Conservation (phyloP, 2,888 invertebrate species). For the Eupithecia dodoneata region DNA sequence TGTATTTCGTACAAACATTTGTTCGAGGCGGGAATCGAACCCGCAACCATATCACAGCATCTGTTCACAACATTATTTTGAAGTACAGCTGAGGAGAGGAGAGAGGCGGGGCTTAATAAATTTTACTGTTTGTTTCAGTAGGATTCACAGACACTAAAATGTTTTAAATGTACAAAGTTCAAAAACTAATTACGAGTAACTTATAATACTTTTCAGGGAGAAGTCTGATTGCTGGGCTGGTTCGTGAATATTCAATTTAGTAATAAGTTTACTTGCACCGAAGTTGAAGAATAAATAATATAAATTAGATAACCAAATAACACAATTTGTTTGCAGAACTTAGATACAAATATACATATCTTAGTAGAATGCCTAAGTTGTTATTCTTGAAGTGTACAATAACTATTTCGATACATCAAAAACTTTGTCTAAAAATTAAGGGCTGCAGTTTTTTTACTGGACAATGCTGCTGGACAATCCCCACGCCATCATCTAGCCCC, state of each 20-base stretch:
- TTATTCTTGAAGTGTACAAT: no score
- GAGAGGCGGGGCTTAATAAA: not conserved
- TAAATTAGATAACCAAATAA: constrained; percentile 40
- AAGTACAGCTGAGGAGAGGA: no score
- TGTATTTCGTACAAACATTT: no score
- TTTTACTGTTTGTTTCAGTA: not conserved
- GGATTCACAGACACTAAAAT: constrained; percentile 13
- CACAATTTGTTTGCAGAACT: constrained; percentile 13
- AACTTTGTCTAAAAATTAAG: no score
- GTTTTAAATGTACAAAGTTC: constrained; percentile 36
- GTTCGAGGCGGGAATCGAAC: no score
- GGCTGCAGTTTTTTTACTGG: no score
- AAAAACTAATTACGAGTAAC: constrained; percentile 36
- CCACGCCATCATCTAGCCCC: no score
- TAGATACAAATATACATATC: not conserved
- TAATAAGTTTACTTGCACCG: constrained; percentile 46
- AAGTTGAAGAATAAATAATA: constrained; percentile 47
- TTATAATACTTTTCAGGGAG: constrained; percentile 37
- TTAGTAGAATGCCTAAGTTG: not conserved
- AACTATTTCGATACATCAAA: no score
- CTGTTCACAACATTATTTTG: no score
- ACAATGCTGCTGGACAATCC: no score
- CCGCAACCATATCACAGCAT: no score
- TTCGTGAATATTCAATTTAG: constrained; percentile 51
- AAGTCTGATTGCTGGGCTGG: constrained; percentile 46